Evolutionary conservation across 2,797 vertebrate genomes (phyloP), one percentile per base, ranked within the genome.

Genomic region (Sebastes oblongus): DNA sequence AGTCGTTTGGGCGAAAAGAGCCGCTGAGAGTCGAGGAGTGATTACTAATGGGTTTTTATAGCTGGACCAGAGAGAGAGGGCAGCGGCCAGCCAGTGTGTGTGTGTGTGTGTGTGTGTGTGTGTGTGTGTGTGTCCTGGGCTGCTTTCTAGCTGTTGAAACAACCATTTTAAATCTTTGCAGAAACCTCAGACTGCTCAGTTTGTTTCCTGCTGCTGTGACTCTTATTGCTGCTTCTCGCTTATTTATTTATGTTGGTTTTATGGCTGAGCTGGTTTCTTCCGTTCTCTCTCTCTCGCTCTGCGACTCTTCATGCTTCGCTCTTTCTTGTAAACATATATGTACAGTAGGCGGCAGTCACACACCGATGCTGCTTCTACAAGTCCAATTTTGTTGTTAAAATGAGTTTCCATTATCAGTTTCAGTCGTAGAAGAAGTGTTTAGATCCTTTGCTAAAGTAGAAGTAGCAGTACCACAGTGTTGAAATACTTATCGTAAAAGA

Each of bases 21-120:
- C 80, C 61, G 54, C 85, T 77, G 86, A 88, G 88, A 90, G 88
- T 84, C 77, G 81, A 91, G 83, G 83, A 90, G 86, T 90, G 91
- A 91, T 91, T 92, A 88, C 90, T 92, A 89, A 89, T 88, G 86
- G 66, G 54, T 78, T 84, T 90, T 91, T 88, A 86, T 83, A 86
- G 82, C 85, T 84, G 86, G 83, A 88, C 83, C 78, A 66, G 50
- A 74, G 83, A 78, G 77, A 83, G 77, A 77, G 84, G 79, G 72
- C 78, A 82, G 68, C 5, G 72, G 61, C 78, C 74, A 59, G 71
- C 32, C 36, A 7, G 55, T 83, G 66, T 71, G 56, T 67, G 16
- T 39, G 29, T 30, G 34, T 36, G 34, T 27, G 25, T 25, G 25
- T 25, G 25, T 27, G 25, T 25, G 25, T 25, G 25, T 25, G 25